phyloP scores from a whole-genome alignment of 1,140 invertebrate genomes.

The Coboldia fuscipes region DNA sequence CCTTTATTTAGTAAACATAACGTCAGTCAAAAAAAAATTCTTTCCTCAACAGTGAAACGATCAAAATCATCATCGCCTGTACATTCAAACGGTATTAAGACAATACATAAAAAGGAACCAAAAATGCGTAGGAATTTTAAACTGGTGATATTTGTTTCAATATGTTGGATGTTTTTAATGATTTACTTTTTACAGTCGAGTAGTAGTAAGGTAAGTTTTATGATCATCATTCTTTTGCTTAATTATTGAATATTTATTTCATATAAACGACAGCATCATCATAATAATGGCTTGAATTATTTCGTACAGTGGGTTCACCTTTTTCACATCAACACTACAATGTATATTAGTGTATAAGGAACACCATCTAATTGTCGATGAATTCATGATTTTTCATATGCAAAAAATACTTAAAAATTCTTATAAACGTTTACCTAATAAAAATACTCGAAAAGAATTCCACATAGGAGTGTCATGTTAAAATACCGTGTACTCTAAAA shows the following conservation, averaged over 20 bases:
- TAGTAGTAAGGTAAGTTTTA: constrained; percentile 17
- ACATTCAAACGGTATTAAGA: too few species aligned
- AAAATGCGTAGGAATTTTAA: constrained; percentile 20
- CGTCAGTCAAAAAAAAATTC: too few species aligned
- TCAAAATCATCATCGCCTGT: too few species aligned
- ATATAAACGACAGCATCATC: background rate
- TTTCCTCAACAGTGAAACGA: too few species aligned
- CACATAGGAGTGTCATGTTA: too few species aligned
- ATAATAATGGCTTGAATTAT: background rate
- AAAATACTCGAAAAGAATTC: too few species aligned
- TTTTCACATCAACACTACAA: background rate
- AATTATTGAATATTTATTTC: background rate
- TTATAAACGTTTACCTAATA: too few species aligned
- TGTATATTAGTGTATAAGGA: background rate
- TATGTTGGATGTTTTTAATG: constrained; percentile 22
- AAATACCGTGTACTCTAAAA: too few species aligned
- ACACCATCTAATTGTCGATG: background rate
- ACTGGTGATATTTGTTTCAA: constrained; percentile 19
- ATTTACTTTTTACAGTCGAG: constrained; percentile 20
- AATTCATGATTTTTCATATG: background rate
- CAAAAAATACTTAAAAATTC: background rate
- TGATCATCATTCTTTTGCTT: background rate
- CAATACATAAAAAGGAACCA: too few species aligned
- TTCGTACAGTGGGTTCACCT: background rate
- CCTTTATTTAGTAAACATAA: too few species aligned